Base-by-base conservation (phyloP, 2,113 vertebrate species). In the Osmerus eperlanus region DNA sequence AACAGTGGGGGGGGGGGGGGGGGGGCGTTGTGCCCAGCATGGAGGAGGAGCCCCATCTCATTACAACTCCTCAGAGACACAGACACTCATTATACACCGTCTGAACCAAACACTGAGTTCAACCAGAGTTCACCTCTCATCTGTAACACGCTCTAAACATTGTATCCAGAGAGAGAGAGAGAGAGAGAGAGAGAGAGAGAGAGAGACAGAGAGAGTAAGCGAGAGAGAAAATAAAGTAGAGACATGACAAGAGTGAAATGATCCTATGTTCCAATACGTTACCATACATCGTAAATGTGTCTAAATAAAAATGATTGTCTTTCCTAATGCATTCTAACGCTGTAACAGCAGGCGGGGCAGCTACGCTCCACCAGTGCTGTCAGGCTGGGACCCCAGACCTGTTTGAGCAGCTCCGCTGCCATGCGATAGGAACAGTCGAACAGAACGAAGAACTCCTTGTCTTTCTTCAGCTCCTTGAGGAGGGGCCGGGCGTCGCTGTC, bases 381-480 rank as follows among this genome's bases (percentile, higher is more conserved):
- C n/a, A 36, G 3, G 14, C 25, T 14, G 8, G 3, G 63, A 6
- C 41, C 0, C 18, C 9, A 84, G 83, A 99, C 97, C 96, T 99
- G 97, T 79, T 97, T 97, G 68, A 99, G 95, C 61, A 99, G 92
- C 74, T 96, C 95, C 0, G 96, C 92, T 0, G 96, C 95, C 95
- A 94, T 96, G 84, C 92, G 93, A 23, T 95, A 95, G 2, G 96
- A 95, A 84, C 97, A 99, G 75, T 99, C 97, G 62, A 99, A 98
- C 84, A 99, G 92, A 75, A 98, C 95, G 0, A 95, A 97, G 86
- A 96, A 97, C 81, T 99, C 97, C 77, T 94, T 94, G 87, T 95
- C 94, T 77, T 94, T 97, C 90, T 99, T 99, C 93, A 99, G 96
- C 68, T 99, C 97, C 85, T 99, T 99, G 47, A 99, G 95, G 74